phyloP scores from a whole-genome alignment of 2,888 invertebrate genomes.

The Rhabditoides inermis region DNA sequence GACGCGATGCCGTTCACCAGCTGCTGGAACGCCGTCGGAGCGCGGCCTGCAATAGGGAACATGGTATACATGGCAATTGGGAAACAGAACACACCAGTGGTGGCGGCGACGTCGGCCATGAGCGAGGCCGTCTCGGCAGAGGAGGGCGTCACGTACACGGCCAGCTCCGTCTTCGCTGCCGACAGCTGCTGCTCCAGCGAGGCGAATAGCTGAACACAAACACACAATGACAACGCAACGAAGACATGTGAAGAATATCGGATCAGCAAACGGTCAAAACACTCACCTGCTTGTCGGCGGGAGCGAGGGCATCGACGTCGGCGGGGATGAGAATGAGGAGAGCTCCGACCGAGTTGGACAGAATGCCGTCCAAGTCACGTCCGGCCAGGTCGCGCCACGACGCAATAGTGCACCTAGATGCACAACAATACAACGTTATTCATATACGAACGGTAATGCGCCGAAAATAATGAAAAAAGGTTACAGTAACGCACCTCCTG shows the following conservation, averaged over 20 bases:
- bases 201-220: constrained; percentile 36
- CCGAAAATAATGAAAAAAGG: background rate
- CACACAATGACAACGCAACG: too few relatives aligned
- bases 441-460: background rate
- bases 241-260: too few relatives aligned
- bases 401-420: constrained; percentile 34
- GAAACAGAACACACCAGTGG: constrained; percentile 9
- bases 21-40: constrained; percentile 34
- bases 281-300: constrained; percentile 25
- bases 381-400: constrained; percentile 42
- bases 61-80: too few relatives aligned
- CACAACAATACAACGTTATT: background rate
- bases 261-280: too few relatives aligned
- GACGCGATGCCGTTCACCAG: constrained; percentile 37
- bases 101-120: too few relatives aligned
- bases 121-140: constrained; percentile 17
- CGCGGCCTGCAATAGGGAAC: constrained; percentile 7
- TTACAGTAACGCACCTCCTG: constrained; percentile 18
- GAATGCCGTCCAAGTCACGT: constrained; percentile 27
- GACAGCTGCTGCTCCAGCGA: constrained; percentile 29
- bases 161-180: constrained; percentile 30
- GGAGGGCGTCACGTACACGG: constrained; percentile 37
- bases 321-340: constrained; percentile 46
- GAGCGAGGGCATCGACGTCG: constrained; percentile 29
- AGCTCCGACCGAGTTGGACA: constrained; percentile 36